phyloP scores from a whole-genome alignment of 35 echinoderm and acorn worm species.

The Ophioderma brevispina region DNA sequence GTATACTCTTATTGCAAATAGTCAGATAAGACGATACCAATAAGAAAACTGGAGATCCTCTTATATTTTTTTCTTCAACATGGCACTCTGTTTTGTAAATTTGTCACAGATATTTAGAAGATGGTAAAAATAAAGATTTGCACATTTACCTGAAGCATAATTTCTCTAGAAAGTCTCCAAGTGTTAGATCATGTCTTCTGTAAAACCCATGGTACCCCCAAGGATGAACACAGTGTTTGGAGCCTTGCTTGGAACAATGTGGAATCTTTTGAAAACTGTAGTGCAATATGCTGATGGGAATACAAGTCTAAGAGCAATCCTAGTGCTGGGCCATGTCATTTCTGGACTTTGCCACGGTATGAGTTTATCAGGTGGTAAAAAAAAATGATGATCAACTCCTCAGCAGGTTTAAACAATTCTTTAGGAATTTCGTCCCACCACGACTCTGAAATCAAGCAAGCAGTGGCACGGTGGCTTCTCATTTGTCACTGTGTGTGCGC shows the following conservation, averaged over 20 bases:
- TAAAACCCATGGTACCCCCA: slow-evolving; percentile 96
- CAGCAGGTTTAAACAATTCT: neutral
- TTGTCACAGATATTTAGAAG: too few relatives aligned
- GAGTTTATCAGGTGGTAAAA: neutral
- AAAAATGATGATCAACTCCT: too few relatives aligned
- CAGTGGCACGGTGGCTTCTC: slow-evolving; percentile 55
- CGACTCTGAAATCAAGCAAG: slow-evolving; percentile 83
- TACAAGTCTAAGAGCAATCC: slow-evolving; percentile 77
- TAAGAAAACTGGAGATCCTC: too few relatives aligned
- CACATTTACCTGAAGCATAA: slow-evolving; percentile 93
- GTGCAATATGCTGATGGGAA: slow-evolving; percentile 68
- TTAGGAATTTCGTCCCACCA: slow-evolving; percentile 68
- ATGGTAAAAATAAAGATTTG: too few relatives aligned
- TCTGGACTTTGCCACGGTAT: neutral
- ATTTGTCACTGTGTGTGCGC: slow-evolving; percentile 29
- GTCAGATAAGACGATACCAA: too few relatives aligned
- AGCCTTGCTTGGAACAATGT: slow-evolving; percentile 54
- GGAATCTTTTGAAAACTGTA: slow-evolving; percentile 94
- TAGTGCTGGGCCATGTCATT: neutral
- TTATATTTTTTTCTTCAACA: too few relatives aligned
- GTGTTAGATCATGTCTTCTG: slow-evolving; percentile 83
- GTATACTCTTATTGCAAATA: too few relatives aligned
- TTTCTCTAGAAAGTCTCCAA: slow-evolving; percentile 92
- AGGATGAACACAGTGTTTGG: slow-evolving; percentile 88
- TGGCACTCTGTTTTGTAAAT: too few relatives aligned